A percentile compares a stretch with the other conserved stretches of the same genome.
Conservation (phyloP, 1,140 invertebrate species). For the Oncopodura yosiiana region DNA sequence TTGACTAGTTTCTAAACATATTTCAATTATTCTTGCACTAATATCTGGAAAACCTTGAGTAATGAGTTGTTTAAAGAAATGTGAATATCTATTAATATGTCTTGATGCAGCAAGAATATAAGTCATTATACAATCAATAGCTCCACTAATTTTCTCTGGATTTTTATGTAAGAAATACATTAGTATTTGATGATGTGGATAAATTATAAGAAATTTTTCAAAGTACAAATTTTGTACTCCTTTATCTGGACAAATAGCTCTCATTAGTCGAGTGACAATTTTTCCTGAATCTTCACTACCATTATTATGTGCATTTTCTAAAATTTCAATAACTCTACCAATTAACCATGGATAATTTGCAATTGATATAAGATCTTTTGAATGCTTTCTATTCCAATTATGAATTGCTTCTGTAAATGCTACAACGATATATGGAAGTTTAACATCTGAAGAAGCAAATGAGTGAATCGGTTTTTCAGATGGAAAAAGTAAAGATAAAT, state of each 20-base stretch:
- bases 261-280: no score
- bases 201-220: no score
- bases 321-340: neutral
- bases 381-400: constrained; percentile 17
- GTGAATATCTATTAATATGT: constrained; percentile 1
- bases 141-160: neutral
- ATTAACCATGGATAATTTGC: neutral
- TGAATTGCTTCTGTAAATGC: constrained; percentile 6
- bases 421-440: constrained; percentile 11
- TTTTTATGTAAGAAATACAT: neutral
- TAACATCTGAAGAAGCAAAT: no score
- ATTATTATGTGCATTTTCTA: no score
- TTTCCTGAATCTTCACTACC: no score
- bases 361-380: constrained; percentile 5
- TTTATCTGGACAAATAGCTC: no score
- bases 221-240: no score
- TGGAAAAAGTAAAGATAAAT: no score
- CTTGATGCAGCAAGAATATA: constrained; percentile 5
- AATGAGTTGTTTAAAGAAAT: constrained; percentile 11
- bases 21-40: constrained; percentile 11
- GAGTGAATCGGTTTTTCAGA: no score
- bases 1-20: constrained; percentile 17
- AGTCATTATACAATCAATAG: constrained; percentile 1
- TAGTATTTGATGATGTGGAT: neutral
- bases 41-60: constrained; percentile 18